Percentiles rank a stretch among this genome's conserved stretches.
These are phyloP conservation scores for Triplophysa siluroides DNA, from an alignment of 2,113 vertebrate species.

Conservation along the genomic window DNA sequence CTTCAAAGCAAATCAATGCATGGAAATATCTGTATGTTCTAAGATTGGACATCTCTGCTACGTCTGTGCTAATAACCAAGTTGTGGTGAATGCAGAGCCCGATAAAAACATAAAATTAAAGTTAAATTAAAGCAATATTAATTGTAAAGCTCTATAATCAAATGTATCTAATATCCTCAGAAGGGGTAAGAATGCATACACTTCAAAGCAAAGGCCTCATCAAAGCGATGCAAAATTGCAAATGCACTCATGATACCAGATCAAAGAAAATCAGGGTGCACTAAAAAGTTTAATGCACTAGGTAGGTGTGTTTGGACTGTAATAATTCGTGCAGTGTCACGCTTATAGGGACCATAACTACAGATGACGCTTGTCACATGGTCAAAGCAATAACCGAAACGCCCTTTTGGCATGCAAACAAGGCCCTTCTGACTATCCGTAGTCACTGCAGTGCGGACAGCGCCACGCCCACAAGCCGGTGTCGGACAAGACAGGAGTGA, in stretches of 20 bases:
- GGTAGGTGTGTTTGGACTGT: background rate
- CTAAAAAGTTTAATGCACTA: background rate
- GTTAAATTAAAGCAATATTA: too few species aligned
- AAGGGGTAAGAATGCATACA: background rate
- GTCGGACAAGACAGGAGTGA: constrained; percentile 63
- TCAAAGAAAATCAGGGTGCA: background rate
- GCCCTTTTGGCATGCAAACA: constrained; percentile 64
- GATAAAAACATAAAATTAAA: background rate
- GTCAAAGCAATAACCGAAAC: constrained; percentile 55
- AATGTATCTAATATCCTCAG: too few species aligned
- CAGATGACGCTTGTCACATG: background rate
- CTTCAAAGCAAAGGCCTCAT: background rate
- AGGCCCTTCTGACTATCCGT: constrained; percentile 82
- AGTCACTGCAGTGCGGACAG: constrained; percentile 95
- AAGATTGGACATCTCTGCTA: background rate
- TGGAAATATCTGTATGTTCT: constrained; percentile 64
- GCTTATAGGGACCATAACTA: background rate
- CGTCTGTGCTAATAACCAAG: background rate
- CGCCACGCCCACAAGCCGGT: constrained; percentile 90
- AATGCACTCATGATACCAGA: background rate
- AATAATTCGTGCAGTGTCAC: background rate
- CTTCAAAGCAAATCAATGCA: constrained; percentile 61
- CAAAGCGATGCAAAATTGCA: background rate
- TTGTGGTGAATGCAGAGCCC: background rate
- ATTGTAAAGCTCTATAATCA: too few species aligned